phyloP scores from a whole-genome alignment of 2,888 invertebrate species.

The Nomada hirtipes region DNA sequence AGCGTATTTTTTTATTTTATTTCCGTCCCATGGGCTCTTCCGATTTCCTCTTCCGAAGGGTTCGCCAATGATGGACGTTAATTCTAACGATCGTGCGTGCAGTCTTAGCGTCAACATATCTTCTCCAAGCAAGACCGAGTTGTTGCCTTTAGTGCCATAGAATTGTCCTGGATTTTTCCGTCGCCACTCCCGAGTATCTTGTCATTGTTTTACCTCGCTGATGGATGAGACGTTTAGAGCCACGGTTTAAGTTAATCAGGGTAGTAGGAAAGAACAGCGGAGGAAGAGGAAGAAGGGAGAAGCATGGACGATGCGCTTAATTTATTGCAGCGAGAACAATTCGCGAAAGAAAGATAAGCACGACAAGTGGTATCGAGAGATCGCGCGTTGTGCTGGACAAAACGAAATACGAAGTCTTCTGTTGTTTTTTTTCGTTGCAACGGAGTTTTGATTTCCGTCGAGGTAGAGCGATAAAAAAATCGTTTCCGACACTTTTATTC shows the following conservation, averaged over 20 bases:
- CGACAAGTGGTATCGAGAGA: not conserved
- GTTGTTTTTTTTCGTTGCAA: too few relatives aligned
- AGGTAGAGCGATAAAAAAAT: too few relatives aligned
- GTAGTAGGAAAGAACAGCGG: not conserved
- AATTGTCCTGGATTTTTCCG: not conserved
- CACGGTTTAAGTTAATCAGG: not conserved
- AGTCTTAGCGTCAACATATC: not conserved
- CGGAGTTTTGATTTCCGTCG: too few relatives aligned
- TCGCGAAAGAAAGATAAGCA: not conserved
- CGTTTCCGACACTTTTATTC: too few relatives aligned
- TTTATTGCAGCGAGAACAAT: not conserved
- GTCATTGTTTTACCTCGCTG: too few relatives aligned
- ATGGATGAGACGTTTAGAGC: not conserved
- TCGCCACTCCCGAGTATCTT: too few relatives aligned
- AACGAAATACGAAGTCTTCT: not conserved
- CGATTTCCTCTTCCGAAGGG: constrained; percentile 18
- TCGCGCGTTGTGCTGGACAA: not conserved
- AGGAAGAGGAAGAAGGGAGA: not conserved
- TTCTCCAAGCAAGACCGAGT: constrained; percentile 11
- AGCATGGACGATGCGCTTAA: not conserved
- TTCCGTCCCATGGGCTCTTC: constrained; percentile 6
- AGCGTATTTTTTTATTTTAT: not conserved
- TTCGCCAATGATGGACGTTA: not conserved
- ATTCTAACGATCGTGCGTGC: too few relatives aligned
- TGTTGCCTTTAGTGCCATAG: constrained; percentile 47